Evolutionary conservation across 2,113 vertebrate species (phyloP).

Genomic region (Ardeotis arabs): DNA sequence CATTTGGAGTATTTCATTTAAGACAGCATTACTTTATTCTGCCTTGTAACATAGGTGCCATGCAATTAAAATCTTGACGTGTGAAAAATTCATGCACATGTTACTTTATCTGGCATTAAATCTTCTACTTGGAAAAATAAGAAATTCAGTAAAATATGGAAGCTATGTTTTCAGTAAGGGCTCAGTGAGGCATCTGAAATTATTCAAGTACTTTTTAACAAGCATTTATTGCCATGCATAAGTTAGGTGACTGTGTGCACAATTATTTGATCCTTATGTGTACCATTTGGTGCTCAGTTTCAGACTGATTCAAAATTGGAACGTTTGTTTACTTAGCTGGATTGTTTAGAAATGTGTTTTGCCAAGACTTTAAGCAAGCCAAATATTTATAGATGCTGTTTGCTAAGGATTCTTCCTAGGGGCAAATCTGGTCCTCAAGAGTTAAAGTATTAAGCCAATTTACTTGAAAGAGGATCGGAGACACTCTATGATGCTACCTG

Average conservation of each 20-base stretch:
- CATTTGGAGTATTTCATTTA: not conserved
- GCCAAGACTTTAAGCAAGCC: not conserved
- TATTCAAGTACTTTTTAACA: not conserved
- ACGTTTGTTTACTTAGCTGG: not conserved
- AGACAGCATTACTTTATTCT: not conserved
- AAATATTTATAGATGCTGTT: constrained; percentile 10
- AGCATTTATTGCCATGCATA: not conserved
- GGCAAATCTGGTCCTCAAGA: not conserved
- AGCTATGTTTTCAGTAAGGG: not conserved
- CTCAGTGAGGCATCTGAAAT: not conserved
- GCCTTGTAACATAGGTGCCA: not conserved
- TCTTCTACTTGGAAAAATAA: not conserved
- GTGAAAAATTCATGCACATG: not conserved
- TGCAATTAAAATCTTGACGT: not conserved
- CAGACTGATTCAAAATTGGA: constrained; percentile 6
- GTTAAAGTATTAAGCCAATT: not conserved
- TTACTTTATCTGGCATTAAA: not conserved
- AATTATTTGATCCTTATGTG: not conserved
- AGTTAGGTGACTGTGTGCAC: not conserved
- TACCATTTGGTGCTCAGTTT: not conserved
- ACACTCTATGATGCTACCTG: not conserved
- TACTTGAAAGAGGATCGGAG: not conserved
- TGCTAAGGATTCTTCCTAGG: not conserved
- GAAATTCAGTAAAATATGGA: not conserved
- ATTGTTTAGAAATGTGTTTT: not conserved